Evolutionary conservation across 2,888 invertebrate genomes (phyloP), one percentile per base, ranked within the genome.

Genomic region (Entomobrya proxima): DNA sequence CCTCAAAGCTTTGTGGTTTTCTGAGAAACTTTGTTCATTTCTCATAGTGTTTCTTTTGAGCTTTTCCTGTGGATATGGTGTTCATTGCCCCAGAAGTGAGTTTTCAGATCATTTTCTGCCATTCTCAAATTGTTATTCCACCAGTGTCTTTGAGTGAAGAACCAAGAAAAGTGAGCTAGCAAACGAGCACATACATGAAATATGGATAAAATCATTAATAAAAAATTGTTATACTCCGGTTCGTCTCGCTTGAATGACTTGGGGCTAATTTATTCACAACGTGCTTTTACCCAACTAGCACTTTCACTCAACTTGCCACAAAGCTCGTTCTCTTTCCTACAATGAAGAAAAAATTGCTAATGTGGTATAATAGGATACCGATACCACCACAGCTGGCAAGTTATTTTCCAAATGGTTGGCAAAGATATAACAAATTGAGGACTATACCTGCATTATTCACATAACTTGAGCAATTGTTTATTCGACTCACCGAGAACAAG

Each of bases 161-260:
- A 35, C 52, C 50, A 11, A 50, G 24, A 52, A 75, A 75, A 75
- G 52, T 75, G 50, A 52, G 52, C 75, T 52, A 75, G 52, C 75
- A 52, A 32, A 61, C n/a, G 69, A 67, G 18, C 11, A 75, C 27
- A 52, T 32, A 3, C 24, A 69, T 81, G 6, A 74, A 74, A 55
- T 52, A 80, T 81, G 74, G 32, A 81, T 44, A n/a, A 47, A 50
- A n/a, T 74, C 74, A 74, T 81, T 58, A 81, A 81, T 81, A 69
- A 69, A 55, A 50, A 80, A 61, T 81, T 24, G 81, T 61, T 21
- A 74, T 47, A 52, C 58, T 52, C 47, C 74, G 61, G 24, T 74
- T 81, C 58, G 37, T 74, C 64, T 30, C 35, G 64, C 64, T 50
- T 32, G 44, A 78, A 64, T 30, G 64, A 61, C 50, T 67, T 21